Base-by-base conservation (phyloP, 2,888 invertebrate species). In the Leptopilina syphax region DNA sequence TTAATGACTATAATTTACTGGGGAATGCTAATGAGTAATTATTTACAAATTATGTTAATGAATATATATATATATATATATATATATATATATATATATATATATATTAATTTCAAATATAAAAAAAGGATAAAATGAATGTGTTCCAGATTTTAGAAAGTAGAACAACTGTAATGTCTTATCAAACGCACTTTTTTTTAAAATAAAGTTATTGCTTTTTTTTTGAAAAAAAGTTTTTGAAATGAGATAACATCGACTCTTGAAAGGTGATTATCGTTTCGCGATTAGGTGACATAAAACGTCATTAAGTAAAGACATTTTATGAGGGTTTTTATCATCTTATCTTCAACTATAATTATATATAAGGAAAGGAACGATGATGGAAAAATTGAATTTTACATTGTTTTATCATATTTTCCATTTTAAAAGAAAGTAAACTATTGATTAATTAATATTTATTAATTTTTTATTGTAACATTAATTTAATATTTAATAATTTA, bases 201-300 rank as follows among this genome's bases (percentile, higher is more conserved):
- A 18, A 18, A 10, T 68, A 10, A 47, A 50, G 18, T 68, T 50
- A 68, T 68, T 50, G 24, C 24, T 3, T 47, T 67, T 67, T 67
- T 47, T 27, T 27, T 0, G 5, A 44, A 44, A 44, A 44, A 8
- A 44, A 70, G 27, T 34, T 70, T 34, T 34, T 27, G 27, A 70
- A 70, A 12, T 70, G 50, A 70, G 63, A 63, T 63, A 24, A 68
- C 47, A 27, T 47, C 27, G 70, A 27, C 3, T 50, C 47, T 54
- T 13, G 13, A 34, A 34, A 34, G 34, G 34, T 24, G 54, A 54
- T 70, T 54, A 24, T 47, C 4, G 13, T 27, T 50, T 70, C 24
- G 12, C 6, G 54, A 54, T 70, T 54, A 70, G 3, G 27, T 47
- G 24, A 50, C 24, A 13, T 50, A 70, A 70, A 54, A 24, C n/a